Conservation (phyloP, 2,113 vertebrate genomes). For the Leptocoma aspasia region DNA sequence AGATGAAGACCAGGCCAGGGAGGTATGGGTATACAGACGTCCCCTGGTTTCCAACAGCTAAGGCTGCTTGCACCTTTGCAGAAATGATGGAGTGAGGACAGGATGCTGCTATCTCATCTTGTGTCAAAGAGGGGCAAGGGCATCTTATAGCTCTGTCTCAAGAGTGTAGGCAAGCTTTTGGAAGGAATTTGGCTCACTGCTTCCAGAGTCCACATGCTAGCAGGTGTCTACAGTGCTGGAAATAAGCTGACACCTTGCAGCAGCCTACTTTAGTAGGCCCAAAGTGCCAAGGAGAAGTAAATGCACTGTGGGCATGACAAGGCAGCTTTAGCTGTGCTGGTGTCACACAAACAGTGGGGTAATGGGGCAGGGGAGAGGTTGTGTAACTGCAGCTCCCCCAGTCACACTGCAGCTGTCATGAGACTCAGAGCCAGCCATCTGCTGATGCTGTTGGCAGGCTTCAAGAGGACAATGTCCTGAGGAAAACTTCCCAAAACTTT, state of each 20-base stretch:
- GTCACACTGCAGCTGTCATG: rapidly evolving
- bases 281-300: not conserved
- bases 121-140: not conserved
- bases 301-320: not conserved
- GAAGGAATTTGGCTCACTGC: not conserved
- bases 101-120: not conserved
- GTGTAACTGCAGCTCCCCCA: not conserved
- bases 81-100: not conserved
- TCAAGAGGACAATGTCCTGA: not conserved
- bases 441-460: not conserved
- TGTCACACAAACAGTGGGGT: not conserved
- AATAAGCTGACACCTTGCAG: not conserved
- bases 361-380: not conserved
- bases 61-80: not conserved
- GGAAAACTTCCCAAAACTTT: not conserved
- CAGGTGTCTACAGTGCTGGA: not conserved
- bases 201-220: not conserved
- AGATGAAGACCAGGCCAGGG: not conserved
- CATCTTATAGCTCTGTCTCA: not conserved
- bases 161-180: not conserved
- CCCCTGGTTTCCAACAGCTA: not conserved
- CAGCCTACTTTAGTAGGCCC: not conserved
- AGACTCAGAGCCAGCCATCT: not conserved
- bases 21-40: not conserved
- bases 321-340: not conserved